Percentiles rank a stretch among this genome's conserved stretches.
Conservation (phyloP, 2,888 invertebrate genomes). For the Lepidocyrtoides sp. region DNA sequence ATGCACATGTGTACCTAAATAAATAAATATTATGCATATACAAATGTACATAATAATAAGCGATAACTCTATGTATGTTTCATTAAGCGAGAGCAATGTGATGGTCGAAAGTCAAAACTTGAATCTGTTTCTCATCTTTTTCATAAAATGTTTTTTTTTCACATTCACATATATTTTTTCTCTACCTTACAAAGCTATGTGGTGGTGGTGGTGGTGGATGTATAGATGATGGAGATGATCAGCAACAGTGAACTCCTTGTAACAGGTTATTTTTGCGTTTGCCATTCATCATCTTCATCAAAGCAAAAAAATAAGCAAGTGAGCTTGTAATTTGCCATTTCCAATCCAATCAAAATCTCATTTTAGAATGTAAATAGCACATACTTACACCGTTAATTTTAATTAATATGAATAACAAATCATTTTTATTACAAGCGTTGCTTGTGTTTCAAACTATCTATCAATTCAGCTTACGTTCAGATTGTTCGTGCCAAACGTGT, state of each 20-base stretch:
- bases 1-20: neutral
- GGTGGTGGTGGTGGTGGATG: no score
- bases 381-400: slow-evolving; percentile 50
- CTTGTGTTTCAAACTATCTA: neutral
- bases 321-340: slow-evolving; percentile 53
- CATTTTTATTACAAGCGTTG: slow-evolving; percentile 47
- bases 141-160: slow-evolving; percentile 36
- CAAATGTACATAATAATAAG: neutral
- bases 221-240: slow-evolving; percentile 51
- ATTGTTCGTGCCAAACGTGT: neutral
- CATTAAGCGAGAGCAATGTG: neutral
- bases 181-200: neutral
- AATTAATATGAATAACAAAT: slow-evolving; percentile 70
- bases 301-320: slow-evolving; percentile 1
- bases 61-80: neutral
- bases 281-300: slow-evolving; percentile 22
- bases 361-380: slow-evolving; percentile 54
- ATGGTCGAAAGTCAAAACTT: slow-evolving; percentile 11
- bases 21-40: neutral
- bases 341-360: slow-evolving; percentile 64
- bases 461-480: neutral
- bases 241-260: slow-evolving; percentile 55
- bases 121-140: slow-evolving; percentile 39
- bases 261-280: slow-evolving; percentile 70
- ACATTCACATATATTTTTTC: neutral